Percentiles rank a stretch among this genome's conserved stretches.
These are phyloP conservation scores for Siniperca obscura DNA, from an alignment of 2,797 vertebrate genomes.

Conservation along the genomic window DNA sequence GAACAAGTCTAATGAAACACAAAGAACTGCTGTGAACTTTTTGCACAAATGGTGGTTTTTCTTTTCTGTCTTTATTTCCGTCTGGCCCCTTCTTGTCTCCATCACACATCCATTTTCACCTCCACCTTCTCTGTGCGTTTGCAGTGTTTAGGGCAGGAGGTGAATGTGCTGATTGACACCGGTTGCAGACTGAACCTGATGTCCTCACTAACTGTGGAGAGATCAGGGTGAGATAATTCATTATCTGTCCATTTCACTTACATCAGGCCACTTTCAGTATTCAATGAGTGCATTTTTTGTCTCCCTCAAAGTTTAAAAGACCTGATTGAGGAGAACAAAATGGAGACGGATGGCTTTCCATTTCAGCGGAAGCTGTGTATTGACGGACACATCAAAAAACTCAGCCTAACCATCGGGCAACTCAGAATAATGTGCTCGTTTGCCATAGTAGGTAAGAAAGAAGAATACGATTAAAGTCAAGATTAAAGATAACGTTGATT, in stretches of 20 bases:
- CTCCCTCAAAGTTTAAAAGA: conserved; percentile 84
- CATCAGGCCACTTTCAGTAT: too few species aligned
- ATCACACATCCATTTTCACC: neutral
- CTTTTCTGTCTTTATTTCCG: neutral
- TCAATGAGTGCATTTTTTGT: conserved; percentile 5
- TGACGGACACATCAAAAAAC: conserved; percentile 82
- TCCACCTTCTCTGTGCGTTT: neutral
- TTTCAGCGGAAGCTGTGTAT: conserved; percentile 76
- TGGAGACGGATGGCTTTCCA: conserved; percentile 74
- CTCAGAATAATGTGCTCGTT: conserved; percentile 83
- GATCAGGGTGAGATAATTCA: conserved; percentile 84
- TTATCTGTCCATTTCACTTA: neutral
- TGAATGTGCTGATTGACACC: conserved; percentile 88
- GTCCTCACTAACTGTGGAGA: conserved; percentile 86
- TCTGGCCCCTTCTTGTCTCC: neutral
- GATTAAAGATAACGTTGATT: neutral
- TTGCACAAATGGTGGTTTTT: neutral
- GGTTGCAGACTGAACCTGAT: conserved; percentile 89
- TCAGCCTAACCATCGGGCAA: conserved; percentile 83
- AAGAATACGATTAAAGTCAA: neutral
- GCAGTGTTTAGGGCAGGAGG: conserved; percentile 88
- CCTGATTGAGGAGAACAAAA: conserved; percentile 82
- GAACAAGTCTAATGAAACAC: neutral
- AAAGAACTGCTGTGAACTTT: neutral
- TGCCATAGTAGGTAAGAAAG: conserved; percentile 85